Conservation (phyloP, 2,113 vertebrate genomes). For the Erythrocercus mccallii region DNA sequence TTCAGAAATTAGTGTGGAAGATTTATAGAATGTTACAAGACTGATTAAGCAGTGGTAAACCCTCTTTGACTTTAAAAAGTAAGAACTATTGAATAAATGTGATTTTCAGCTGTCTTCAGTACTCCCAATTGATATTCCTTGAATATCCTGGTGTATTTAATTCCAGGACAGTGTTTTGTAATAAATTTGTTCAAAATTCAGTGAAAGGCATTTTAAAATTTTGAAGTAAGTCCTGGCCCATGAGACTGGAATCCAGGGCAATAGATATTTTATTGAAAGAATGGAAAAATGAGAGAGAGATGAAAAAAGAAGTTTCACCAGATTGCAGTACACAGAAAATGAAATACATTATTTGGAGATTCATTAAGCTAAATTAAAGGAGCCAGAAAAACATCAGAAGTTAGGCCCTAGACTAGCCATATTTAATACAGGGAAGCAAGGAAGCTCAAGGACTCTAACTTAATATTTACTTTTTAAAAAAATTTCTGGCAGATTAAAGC, state of each 20-base stretch:
- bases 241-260: not conserved
- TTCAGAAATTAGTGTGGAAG: not conserved
- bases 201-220: not conserved
- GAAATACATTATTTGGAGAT: not conserved
- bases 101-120: not conserved
- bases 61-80: not conserved
- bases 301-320: not conserved
- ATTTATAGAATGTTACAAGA: not conserved
- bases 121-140: not conserved
- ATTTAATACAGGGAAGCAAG: not conserved
- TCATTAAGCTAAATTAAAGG: not conserved
- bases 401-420: not conserved
- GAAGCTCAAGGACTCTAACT: not conserved
- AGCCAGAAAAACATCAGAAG: not conserved
- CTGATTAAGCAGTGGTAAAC: not conserved
- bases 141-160: not conserved
- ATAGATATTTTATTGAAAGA: not conserved
- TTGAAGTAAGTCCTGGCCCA: not conserved
- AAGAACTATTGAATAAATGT: not conserved
- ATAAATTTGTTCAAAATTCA: not conserved
- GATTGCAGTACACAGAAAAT: not conserved
- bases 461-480: not conserved
- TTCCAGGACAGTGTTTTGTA: not conserved
- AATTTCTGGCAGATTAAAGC: not conserved
- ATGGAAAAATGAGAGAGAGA: not conserved